Conservation (phyloP, 2,113 vertebrate species). For the Illadopsis cleaveri region DNA sequence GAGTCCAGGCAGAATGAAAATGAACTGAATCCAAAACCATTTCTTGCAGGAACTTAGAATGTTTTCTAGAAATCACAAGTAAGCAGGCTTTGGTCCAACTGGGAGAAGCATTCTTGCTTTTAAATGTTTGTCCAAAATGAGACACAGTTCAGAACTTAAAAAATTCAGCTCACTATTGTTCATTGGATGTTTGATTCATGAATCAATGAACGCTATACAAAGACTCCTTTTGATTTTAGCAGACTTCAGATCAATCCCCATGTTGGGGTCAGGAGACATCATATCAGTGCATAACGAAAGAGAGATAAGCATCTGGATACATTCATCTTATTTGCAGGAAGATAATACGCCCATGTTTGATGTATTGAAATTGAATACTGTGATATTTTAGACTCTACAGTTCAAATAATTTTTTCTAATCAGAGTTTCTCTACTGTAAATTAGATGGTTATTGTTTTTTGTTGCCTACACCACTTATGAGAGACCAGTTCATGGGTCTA, state of each 20-base stretch:
- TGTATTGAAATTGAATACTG: neutral
- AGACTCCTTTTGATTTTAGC: neutral
- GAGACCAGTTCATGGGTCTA: neutral
- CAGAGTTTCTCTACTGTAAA: neutral
- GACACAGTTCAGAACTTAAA: neutral
- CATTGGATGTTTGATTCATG: neutral
- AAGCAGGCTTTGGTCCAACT: neutral
- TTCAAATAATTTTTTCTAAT: neutral
- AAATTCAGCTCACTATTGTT: neutral
- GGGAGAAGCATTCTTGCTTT: neutral
- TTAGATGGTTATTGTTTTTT: neutral
- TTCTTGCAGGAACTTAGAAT: neutral
- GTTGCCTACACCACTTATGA: neutral
- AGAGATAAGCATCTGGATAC: neutral
- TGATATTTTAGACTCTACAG: neutral
- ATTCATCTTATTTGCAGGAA: neutral
- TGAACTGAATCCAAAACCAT: rapidly evolving
- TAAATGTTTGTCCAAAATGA: neutral
- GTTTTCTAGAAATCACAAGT: neutral
- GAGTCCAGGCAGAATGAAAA: neutral
- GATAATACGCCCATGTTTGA: neutral
- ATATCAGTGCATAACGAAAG: neutral
- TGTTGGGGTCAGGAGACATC: neutral
- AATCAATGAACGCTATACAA: neutral
- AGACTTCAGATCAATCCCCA: neutral